Percentiles rank a stretch among this genome's conserved stretches.
phyloP scores from a whole-genome alignment of 2,888 invertebrate species.

The Leptopilina drosophilae region DNA sequence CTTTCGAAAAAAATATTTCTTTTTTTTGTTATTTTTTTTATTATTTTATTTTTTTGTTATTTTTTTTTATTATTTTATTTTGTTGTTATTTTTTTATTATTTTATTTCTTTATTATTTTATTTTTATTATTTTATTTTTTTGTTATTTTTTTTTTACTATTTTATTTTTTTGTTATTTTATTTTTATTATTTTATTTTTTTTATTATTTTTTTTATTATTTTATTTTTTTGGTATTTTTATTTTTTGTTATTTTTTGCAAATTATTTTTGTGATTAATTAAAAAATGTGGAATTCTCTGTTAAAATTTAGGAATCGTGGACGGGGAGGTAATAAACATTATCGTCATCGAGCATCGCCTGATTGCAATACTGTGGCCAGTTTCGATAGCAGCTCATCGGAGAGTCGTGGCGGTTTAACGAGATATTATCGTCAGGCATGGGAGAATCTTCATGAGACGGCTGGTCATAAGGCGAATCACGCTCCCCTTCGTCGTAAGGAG shows the following conservation, averaged over 20 bases:
- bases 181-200: too few relatives aligned
- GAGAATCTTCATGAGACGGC: conserved; percentile 92
- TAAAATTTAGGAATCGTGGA: conserved; percentile 81
- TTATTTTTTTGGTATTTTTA: too few relatives aligned
- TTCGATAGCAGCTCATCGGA: conserved; percentile 93
- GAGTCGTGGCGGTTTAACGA: conserved; percentile 88
- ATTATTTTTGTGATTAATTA: background rate
- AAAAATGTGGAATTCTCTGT: background rate
- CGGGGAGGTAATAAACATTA: conserved; percentile 87
- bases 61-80: too few relatives aligned
- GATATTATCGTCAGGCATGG: conserved; percentile 95
- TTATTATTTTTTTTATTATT: too few relatives aligned
- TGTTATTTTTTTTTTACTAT: too few relatives aligned
- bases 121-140: too few relatives aligned
- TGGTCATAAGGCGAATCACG: conserved; percentile 81
- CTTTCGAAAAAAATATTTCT: too few relatives aligned
- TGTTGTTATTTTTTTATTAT: too few relatives aligned
- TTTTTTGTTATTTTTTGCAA: background rate
- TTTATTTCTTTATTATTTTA: too few relatives aligned
- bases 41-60: too few relatives aligned
- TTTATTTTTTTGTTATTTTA: too few relatives aligned
- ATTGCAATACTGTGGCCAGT: conserved; percentile 94
- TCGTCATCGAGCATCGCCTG: conserved; percentile 91
- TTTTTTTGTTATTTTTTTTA: too few relatives aligned
- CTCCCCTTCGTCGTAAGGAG: conserved; percentile 83